These are phyloP conservation scores for Drosophila simulans DNA, from an alignment of 1,140 invertebrate species.

Conservation along the genomic window DNA sequence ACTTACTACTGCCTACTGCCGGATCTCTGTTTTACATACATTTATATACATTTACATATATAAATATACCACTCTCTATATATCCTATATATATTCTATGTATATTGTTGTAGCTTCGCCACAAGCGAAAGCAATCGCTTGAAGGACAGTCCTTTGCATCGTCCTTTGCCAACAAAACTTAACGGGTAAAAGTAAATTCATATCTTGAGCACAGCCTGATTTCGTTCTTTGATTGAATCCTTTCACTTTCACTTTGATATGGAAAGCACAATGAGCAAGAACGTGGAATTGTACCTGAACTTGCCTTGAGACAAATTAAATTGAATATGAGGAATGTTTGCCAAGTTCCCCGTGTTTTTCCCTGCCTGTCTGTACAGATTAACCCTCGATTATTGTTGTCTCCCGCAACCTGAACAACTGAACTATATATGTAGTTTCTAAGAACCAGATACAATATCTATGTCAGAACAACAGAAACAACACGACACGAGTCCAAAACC, in stretches of 20 bases:
- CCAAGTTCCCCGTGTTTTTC: slow-evolving; percentile 30
- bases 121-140: slow-evolving; percentile 80
- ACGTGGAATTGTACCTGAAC: slow-evolving; percentile 51
- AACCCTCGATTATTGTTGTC: slow-evolving; percentile 68
- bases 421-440: slow-evolving; percentile 44
- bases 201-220: slow-evolving; percentile 77
- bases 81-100: slow-evolving; percentile 72
- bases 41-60: no score
- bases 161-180: slow-evolving; percentile 84
- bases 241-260: slow-evolving; percentile 50
- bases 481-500: slow-evolving; percentile 38
- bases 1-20: slow-evolving; percentile 29
- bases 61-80: slow-evolving; percentile 35
- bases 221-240: slow-evolving; percentile 55
- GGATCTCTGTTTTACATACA: slow-evolving; percentile 46
- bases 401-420: slow-evolving; percentile 60
- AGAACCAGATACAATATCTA: slow-evolving; percentile 43
- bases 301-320: slow-evolving; percentile 61
- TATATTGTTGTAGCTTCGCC: slow-evolving; percentile 83
- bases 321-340: slow-evolving; percentile 57
- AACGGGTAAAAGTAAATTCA: slow-evolving; percentile 83
- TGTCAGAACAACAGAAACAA: slow-evolving; percentile 57
- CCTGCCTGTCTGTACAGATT: slow-evolving; percentile 62
- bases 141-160: slow-evolving; percentile 84
- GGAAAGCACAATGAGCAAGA: slow-evolving; percentile 42